phyloP scores from a whole-genome alignment of 2,888 invertebrate genomes.

The Melanophora roralis region DNA sequence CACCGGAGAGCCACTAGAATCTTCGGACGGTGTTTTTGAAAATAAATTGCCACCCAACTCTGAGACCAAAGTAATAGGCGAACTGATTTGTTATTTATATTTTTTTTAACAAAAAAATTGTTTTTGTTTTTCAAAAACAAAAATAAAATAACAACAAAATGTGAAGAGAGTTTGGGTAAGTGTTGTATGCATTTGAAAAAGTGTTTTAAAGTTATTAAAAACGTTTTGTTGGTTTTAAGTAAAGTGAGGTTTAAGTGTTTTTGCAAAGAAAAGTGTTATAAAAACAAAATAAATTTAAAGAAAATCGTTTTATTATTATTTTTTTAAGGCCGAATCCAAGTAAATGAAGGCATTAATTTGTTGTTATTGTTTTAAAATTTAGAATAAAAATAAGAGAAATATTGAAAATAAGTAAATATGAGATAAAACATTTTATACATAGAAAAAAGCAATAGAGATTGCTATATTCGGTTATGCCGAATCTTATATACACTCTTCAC shows the following conservation, averaged over 20 bases:
- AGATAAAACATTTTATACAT: slow-evolving; percentile 17
- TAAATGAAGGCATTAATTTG: slow-evolving; percentile 57
- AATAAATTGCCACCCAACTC: slow-evolving; percentile 97
- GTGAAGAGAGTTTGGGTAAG: background rate
- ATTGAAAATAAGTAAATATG: slow-evolving; percentile 39
- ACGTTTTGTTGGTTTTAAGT: slow-evolving; percentile 40
- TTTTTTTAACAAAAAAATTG: slow-evolving; percentile 18
- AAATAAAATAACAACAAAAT: slow-evolving; percentile 26
- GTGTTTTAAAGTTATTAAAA: slow-evolving; percentile 31
- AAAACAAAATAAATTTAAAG: background rate
- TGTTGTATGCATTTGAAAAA: slow-evolving; percentile 35
- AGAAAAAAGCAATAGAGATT: too few species aligned
- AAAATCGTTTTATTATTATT: slow-evolving; percentile 13
- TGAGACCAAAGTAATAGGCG: slow-evolving; percentile 94
- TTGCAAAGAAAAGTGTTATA: background rate
- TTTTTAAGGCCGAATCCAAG: slow-evolving; percentile 58
- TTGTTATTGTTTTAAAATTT: slow-evolving; percentile 40
- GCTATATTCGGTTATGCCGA: too few species aligned
- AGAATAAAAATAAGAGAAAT: slow-evolving; percentile 56
- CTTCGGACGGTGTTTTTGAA: slow-evolving; percentile 95
- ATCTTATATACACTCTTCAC: too few species aligned
- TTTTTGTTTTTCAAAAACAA: background rate
- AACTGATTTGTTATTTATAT: slow-evolving; percentile 79
- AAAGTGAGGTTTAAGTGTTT: slow-evolving; percentile 28
- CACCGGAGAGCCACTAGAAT: slow-evolving; percentile 83